phyloP scores from a whole-genome alignment of 2,113 vertebrate genomes.

The Piaya cayana region DNA sequence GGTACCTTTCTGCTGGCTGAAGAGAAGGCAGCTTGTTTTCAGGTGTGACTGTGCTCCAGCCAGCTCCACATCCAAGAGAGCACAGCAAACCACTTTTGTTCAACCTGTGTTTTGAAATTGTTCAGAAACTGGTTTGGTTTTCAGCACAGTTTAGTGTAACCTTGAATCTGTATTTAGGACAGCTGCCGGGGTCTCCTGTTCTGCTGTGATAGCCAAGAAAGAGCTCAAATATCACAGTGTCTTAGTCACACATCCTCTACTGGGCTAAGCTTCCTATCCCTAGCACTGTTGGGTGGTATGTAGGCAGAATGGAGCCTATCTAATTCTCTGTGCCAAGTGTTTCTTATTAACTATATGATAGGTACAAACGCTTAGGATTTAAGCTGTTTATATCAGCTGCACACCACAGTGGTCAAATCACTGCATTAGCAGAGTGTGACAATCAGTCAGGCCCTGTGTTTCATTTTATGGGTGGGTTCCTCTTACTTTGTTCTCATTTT shows the following conservation, averaged over 20 bases:
- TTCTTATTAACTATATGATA: not conserved
- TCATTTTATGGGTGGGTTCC: not conserved
- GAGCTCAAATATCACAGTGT: not conserved
- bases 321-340: not conserved
- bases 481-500: not conserved
- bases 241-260: fast-evolving
- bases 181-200: not conserved
- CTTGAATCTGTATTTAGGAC: not conserved
- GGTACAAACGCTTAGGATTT: not conserved
- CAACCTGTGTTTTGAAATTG: not conserved
- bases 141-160: not conserved
- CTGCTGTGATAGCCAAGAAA: not conserved
- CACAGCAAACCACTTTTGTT: not conserved
- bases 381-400: not conserved
- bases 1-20: not conserved
- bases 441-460: not conserved
- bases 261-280: not conserved
- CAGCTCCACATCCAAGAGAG: constrained; percentile 11
- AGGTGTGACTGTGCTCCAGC: not conserved
- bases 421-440: not conserved
- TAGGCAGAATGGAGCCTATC: not conserved
- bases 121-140: constrained; percentile 31
- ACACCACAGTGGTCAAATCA: not conserved
- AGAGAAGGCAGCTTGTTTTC: not conserved
- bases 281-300: not conserved